Conservation (phyloP, 1,140 invertebrate genomes). For the Probaryconus sp. region DNA sequence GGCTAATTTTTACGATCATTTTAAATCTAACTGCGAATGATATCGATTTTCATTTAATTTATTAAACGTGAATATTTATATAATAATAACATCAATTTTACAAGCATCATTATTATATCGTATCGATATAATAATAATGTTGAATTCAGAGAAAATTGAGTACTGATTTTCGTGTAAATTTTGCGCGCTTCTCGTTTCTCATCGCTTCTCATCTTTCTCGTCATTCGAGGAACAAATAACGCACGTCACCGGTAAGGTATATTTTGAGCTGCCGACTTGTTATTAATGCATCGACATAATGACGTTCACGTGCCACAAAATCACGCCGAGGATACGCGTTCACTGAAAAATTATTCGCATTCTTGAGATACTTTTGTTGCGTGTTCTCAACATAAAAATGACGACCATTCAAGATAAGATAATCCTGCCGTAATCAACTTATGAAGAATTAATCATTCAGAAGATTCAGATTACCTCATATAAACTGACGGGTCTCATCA, state of each 20-base stretch:
- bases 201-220: slow-evolving; percentile 50
- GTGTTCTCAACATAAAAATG: slow-evolving; percentile 20
- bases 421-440: background rate
- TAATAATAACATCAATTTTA: no score
- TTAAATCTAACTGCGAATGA: no score
- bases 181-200: slow-evolving; percentile 22
- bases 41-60: no score
- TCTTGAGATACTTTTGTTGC: slow-evolving; percentile 21
- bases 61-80: no score
- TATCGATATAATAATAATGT: no score
- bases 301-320: slow-evolving; percentile 60
- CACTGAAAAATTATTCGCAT: slow-evolving; percentile 18
- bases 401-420: slow-evolving; percentile 10
- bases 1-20: no score
- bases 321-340: slow-evolving; percentile 17
- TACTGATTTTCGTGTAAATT: no score
- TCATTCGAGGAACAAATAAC: slow-evolving; percentile 49
- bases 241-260: slow-evolving; percentile 27
- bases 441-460: slow-evolving; percentile 24
- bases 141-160: no score
- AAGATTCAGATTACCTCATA: background rate
- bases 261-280: slow-evolving; percentile 64
- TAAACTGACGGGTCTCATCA: no score
- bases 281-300: slow-evolving; percentile 67
- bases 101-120: no score